Percentiles rank a stretch among this genome's conserved stretches.
Conservation (phyloP, 1,140 invertebrate species). For the Lepidotrigona ventralis region DNA sequence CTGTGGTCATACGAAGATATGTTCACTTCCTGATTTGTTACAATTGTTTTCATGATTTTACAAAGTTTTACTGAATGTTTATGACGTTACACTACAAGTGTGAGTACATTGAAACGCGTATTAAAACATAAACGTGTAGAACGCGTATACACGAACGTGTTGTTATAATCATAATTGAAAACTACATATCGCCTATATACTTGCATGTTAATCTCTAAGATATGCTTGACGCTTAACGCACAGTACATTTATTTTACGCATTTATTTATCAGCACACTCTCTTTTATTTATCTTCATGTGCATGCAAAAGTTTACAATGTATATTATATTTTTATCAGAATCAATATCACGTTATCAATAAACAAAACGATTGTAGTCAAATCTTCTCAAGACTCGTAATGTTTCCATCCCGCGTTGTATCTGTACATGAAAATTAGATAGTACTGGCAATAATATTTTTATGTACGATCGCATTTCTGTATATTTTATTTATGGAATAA, state of each 20-base stretch:
- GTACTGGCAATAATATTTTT: constrained; percentile 58
- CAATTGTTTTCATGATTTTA: constrained; percentile 13
- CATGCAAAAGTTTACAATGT: constrained; percentile 52
- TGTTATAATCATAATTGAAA: constrained; percentile 23
- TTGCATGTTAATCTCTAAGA: constrained; percentile 56
- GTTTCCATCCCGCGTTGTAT: constrained; percentile 32
- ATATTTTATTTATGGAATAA: constrained; percentile 77
- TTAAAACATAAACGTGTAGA: not conserved
- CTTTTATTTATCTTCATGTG: constrained; percentile 49
- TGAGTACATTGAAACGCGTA: not conserved
- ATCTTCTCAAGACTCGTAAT: not conserved
- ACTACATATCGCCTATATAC: constrained; percentile 45
- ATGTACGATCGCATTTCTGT: constrained; percentile 69
- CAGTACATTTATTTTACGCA: constrained; percentile 51
- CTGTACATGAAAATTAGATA: constrained; percentile 48
- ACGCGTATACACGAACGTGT: constrained; percentile 13
- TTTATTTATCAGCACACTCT: constrained; percentile 51
- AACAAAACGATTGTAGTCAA: constrained; percentile 5
- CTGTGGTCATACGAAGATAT: constrained; percentile 7
- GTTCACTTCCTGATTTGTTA: constrained; percentile 1
- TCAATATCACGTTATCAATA: constrained; percentile 4
- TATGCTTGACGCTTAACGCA: constrained; percentile 66
- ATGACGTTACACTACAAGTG: not conserved
- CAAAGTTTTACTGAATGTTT: not conserved
- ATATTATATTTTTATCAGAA: constrained; percentile 30